Conservation (phyloP, 1,140 invertebrate genomes). For the Listronotus oregonensis region DNA sequence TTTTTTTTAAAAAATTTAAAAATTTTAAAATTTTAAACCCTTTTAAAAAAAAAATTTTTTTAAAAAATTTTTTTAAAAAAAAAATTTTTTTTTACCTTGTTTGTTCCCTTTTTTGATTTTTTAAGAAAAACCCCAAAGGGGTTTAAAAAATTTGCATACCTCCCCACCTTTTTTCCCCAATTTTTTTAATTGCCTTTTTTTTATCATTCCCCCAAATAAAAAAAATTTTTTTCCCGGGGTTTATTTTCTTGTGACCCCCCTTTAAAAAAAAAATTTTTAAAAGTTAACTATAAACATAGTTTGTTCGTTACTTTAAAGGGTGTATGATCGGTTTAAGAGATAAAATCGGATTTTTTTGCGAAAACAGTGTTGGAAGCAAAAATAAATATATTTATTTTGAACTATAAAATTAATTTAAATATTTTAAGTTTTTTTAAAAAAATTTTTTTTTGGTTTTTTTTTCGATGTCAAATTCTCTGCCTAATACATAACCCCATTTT, state of each 20-base stretch:
- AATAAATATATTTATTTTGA: too few relatives aligned
- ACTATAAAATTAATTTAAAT: too few relatives aligned
- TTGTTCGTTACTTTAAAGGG: conserved; percentile 22
- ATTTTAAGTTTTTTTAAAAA: too few relatives aligned
- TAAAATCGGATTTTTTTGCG: conserved; percentile 9
- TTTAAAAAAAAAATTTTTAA: conserved; percentile 20
- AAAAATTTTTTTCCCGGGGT: conserved; percentile 25
- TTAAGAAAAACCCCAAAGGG: background rate
- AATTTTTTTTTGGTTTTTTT: too few relatives aligned
- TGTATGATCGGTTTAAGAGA: conserved; percentile 20
- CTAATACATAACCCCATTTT: too few relatives aligned
- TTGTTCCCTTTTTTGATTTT: too few relatives aligned
- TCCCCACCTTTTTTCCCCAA: conserved; percentile 2
- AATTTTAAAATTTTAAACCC: too few relatives aligned
- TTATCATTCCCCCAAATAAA: conserved; percentile 19
- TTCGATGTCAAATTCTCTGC: too few relatives aligned
- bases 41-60: too few relatives aligned
- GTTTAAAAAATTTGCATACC: background rate
- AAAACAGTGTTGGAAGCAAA: conserved; percentile 8
- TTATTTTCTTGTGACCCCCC: conserved; percentile 4
- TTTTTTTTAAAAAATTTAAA: too few relatives aligned
- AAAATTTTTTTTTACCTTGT: too few relatives aligned
- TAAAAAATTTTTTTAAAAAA: too few relatives aligned
- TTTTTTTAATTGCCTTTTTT: conserved; percentile 13
- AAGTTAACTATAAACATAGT: conserved; percentile 21